Base-by-base conservation (phyloP, 2,113 vertebrate genomes). In the Tursiops truncatus region DNA sequence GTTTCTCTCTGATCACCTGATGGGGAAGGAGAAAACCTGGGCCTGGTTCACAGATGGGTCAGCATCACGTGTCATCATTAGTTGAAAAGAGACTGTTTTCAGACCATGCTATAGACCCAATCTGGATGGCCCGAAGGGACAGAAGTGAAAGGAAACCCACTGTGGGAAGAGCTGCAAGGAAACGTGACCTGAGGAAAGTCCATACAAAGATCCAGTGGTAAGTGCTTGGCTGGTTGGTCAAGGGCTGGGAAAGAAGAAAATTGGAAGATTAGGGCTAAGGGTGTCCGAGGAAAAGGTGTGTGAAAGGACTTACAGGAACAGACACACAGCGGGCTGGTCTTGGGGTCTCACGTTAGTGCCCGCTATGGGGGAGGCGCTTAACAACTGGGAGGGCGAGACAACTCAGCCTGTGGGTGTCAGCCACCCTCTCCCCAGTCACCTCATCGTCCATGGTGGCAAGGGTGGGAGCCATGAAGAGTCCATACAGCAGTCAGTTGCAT, bases 401-500 rank as follows among this genome's bases (percentile, higher is more conserved):
- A 5, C 18, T 21, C 31, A 63, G 8, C 36, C 28, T 38, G 11
- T 5, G 53, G n/a, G 14, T 17, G 28, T 36, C 41, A 4, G 6
- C 33, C 21, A 44, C 17, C 26, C 17, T 88, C 41, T 77, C 38
- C 21, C 3, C 8, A 65, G 36, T 13, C 77, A 38, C 62, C 8
- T 50, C 31, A n/a, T 8, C 11, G 23, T 21, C 31, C 21, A 18
- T 9, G 31, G 60, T 21, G 38, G 8, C 36, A 14, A 88, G 53
- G 70, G 25, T 2, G 50, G 89, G 77, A 25, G 41, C 82, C 74
- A 15, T 11, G 60, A n/a, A 53, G 1, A 4, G 33, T 14, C 56
- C 65, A 18, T 3, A 10, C 1, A 2, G 20, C 47, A 53, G 3
- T 11, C 47, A 1, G 18, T 21, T 38, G 18, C 1, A 8, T 67